These are phyloP conservation scores for Henricia sp. DNA, from an alignment of 53 echinoderm and acorn worm species.

Conservation along the genomic window DNA sequence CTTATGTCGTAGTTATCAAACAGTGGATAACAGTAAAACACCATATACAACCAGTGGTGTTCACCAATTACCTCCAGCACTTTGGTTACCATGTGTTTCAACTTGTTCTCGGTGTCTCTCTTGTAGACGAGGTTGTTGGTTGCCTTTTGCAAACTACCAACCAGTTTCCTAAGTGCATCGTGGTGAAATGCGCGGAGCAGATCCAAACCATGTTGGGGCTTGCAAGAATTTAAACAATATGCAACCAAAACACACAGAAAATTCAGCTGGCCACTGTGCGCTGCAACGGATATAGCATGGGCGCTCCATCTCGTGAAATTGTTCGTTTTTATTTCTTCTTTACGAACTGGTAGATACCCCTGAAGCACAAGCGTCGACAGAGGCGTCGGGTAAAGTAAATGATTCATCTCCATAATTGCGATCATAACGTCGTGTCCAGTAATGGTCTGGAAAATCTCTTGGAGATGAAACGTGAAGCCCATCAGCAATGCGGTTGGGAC, in stretches of 20 bases:
- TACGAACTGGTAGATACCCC: not conserved
- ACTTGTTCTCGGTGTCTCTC: not conserved
- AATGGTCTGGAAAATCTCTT: not conserved
- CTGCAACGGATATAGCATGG: not conserved
- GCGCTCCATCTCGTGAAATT: not conserved
- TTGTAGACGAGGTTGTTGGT: not conserved
- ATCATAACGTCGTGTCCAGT: not conserved
- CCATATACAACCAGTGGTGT: constrained; percentile 22
- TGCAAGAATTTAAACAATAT: not conserved
- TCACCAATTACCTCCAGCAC: not conserved
- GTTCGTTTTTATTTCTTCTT: constrained; percentile 5
- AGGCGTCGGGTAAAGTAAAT: not conserved
- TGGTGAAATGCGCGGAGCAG: not conserved
- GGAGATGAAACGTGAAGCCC: constrained; percentile 12
- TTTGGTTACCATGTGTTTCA: not conserved
- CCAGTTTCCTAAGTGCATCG: not conserved
- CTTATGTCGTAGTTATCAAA: not conserved
- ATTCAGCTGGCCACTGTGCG: not conserved
- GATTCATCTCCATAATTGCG: not conserved
- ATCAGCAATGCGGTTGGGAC: constrained; percentile 9
- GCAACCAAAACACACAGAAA: constrained; percentile 30
- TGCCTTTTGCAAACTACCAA: constrained; percentile 7
- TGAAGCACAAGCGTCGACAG: not conserved
- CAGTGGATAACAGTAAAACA: constrained; percentile 41
- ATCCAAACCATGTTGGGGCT: not conserved